Evolutionary conservation across 2,113 vertebrate genomes (phyloP).

Genomic region (Nansenia antarctica): DNA sequence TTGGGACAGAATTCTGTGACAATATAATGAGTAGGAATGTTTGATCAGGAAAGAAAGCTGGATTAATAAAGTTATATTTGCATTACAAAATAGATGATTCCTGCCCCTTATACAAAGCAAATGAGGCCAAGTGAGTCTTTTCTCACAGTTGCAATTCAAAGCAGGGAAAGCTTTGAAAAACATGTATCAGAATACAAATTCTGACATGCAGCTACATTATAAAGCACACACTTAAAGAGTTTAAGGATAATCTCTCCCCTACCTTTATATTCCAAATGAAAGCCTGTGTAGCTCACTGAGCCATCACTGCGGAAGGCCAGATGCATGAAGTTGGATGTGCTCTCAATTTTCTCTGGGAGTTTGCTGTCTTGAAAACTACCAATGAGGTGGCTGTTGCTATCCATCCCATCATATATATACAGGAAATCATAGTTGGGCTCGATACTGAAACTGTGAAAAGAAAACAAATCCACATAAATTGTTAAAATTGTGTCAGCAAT

Average conservation of each 20-base stretch:
- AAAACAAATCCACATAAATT: conserved; percentile 35
- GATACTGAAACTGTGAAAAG: conserved; percentile 88
- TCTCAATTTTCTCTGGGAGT: conserved; percentile 96
- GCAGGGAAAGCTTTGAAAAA: too few species aligned
- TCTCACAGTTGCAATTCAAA: too few species aligned
- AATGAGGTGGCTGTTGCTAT: conserved; percentile 89
- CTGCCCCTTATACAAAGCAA: too few species aligned
- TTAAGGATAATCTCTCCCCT: conserved; percentile 27
- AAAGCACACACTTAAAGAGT: neutral
- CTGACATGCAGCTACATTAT: too few species aligned
- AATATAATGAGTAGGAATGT: neutral
- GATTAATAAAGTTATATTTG: neutral
- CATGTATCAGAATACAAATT: too few species aligned
- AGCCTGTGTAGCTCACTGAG: conserved; percentile 97
- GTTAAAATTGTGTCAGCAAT: conserved; percentile 36
- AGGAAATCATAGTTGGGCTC: conserved; percentile 99
- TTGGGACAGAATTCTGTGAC: neutral
- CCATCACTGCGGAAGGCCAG: conserved; percentile 97
- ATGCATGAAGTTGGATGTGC: conserved; percentile 94
- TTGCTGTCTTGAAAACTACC: conserved; percentile 98
- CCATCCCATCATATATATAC: conserved; percentile 93
- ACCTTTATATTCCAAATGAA: conserved; percentile 99
- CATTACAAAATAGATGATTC: too few species aligned
- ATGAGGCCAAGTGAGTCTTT: too few species aligned
- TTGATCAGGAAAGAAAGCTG: neutral